Percentiles rank a stretch among this genome's conserved stretches.
Evolutionary conservation across 2,113 vertebrate genomes (phyloP).

Genomic region (Azemiops feae): DNA sequence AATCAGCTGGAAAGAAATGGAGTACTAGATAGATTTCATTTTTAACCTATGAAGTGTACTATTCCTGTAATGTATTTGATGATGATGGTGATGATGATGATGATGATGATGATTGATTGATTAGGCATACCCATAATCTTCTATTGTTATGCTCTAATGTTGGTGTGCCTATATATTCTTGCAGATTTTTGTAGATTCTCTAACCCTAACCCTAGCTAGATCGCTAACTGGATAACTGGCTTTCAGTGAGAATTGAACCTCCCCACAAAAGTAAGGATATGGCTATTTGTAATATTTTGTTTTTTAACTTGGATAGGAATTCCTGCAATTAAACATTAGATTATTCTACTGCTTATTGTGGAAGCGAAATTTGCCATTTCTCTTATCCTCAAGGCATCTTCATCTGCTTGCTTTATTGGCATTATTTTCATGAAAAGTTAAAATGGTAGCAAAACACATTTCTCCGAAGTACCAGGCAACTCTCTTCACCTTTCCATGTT

Average conservation of each 20-base stretch:
- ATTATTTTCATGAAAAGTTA: conserved; percentile 7
- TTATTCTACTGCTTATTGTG: neutral
- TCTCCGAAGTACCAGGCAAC: neutral
- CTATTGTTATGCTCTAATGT: neutral
- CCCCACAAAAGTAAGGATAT: neutral
- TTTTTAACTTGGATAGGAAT: conserved; percentile 5
- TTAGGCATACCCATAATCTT: neutral
- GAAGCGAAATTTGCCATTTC: neutral
- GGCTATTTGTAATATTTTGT: neutral
- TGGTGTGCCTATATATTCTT: neutral
- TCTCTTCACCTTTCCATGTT: conserved; percentile 22
- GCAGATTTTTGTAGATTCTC: neutral
- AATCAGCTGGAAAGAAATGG: neutral
- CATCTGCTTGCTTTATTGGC: neutral
- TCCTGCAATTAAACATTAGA: neutral
- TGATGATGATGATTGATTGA: neutral
- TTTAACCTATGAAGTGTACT: neutral
- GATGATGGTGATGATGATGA: neutral
- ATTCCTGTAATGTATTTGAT: neutral
- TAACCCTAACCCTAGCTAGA: neutral
- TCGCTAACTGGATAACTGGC: accelerated
- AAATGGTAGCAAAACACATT: conserved; percentile 15
- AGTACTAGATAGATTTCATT: neutral
- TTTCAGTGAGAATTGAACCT: neutral
- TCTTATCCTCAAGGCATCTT: neutral